Base-by-base conservation (phyloP, 2,797 vertebrate genomes). In the Pampus argenteus region DNA sequence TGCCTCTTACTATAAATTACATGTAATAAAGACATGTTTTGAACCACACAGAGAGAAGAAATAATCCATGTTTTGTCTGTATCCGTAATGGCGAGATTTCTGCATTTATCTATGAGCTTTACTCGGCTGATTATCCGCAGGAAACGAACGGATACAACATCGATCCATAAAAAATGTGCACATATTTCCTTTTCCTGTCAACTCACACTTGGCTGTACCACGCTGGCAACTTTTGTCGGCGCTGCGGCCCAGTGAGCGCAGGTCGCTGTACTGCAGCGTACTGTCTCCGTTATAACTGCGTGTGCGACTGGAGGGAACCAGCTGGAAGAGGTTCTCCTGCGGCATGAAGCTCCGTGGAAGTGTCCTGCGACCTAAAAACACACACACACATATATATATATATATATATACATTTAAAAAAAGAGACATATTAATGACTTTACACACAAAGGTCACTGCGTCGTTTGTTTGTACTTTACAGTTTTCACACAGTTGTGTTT, bases 281-380 rank as follows among this genome's bases (percentile, higher is more conserved):
- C 90, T 93, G 86, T 97, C 97, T 40, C 95, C 96, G 0, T 94
- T 97, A 38, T 95, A 96, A 62, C 96, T 97, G 81, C 95, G 95
- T 0, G 96, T 96, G 58, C 96, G 92, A 85, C 96, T 96, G 63
- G 96, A 96, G 4, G 96, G 95, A 77, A 96, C 95, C 36, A 97
- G 92, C 91, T 97, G 96, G 65, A 97, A 97, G 63, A 95, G 91
- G 85, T 96, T 97, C 88, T 97, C 96, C 75, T 96, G 96, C 1
- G 94, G 96, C 90, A 95, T 95, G 61, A 97, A 98, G 87, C 96
- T 97, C 76, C 96, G 95, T 1, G 97, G 97, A 80, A 98, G 97
- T 2, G 96, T 97, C 82, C 96, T 95, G 11, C 97, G 91, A 73
- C 96, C 97, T 97, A 79, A 57, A 82, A 57, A 81, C 51, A 86